phyloP scores from a whole-genome alignment of 2,888 invertebrate genomes.

The Lasioglossum malachurum region DNA sequence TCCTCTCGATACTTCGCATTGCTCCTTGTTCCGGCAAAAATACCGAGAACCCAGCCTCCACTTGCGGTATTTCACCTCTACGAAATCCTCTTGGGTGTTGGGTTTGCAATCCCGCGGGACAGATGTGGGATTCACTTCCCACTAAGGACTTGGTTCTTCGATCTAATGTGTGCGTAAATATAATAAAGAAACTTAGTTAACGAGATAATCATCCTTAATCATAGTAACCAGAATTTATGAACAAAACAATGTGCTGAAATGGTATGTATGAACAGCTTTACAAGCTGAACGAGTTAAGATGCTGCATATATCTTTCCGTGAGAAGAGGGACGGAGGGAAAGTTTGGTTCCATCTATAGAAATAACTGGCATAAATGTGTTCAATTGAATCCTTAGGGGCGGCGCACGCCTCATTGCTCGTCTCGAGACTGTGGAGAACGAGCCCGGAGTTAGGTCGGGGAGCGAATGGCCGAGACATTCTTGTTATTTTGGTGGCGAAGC shows the following conservation, averaged over 20 bases:
- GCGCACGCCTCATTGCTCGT: slow-evolving; percentile 59
- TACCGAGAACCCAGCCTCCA: not conserved
- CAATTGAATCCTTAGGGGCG: slow-evolving; percentile 39
- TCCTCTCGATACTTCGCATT: not conserved
- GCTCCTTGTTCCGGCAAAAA: not conserved
- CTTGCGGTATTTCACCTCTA: not conserved
- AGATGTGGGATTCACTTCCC: too few species aligned
- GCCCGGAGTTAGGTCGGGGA: slow-evolving; percentile 1
- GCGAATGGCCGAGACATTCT: slow-evolving; percentile 70
- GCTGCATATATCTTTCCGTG: not conserved
- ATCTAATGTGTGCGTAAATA: too few species aligned
- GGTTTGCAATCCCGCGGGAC: too few species aligned
- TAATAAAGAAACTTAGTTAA: too few species aligned
- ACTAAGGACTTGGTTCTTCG: too few species aligned
- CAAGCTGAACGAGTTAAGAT: not conserved
- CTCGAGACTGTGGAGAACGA: slow-evolving; percentile 44
- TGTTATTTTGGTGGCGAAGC: slow-evolving; percentile 75
- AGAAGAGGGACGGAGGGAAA: not conserved
- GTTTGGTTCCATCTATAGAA: slow-evolving; percentile 22
- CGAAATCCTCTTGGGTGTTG: not conserved
- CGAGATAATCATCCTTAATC: too few species aligned
- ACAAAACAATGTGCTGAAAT: not conserved
- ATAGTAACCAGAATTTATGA: too few species aligned
- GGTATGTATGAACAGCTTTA: not conserved
- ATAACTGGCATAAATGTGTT: slow-evolving; percentile 43